These are phyloP conservation scores for Thaleichthys pacificus DNA, from an alignment of 2,797 vertebrate genomes.

Conservation along the genomic window DNA sequence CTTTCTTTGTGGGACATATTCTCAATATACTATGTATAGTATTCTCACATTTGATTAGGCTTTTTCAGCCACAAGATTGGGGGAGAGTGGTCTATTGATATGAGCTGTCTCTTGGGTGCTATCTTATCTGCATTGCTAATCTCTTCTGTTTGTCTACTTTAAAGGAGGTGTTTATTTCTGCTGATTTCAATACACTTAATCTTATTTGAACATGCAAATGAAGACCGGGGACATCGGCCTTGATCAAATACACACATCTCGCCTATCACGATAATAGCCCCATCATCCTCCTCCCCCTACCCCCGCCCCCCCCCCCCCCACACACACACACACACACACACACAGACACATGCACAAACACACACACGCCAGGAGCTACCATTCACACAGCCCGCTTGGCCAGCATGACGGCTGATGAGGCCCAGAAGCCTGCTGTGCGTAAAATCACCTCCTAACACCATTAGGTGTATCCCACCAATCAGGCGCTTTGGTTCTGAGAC, in stretches of 20 bases:
- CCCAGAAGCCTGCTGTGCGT: slow-evolving; percentile 60
- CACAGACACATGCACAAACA: not conserved
- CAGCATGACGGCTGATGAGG: slow-evolving; percentile 56
- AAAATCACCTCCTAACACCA: slow-evolving; percentile 62
- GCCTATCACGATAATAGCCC: slow-evolving; percentile 19
- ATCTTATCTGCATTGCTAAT: slow-evolving; percentile 60
- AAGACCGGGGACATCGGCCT: slow-evolving; percentile 41
- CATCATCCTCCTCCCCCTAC: slow-evolving; percentile 30
- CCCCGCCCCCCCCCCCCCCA: not conserved
- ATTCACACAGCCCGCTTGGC: slow-evolving; percentile 61
- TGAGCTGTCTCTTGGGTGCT: slow-evolving; percentile 24
- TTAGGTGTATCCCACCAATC: slow-evolving; percentile 47
- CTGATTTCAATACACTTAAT: slow-evolving; percentile 66
- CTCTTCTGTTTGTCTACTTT: slow-evolving; percentile 59
- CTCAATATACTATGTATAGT: too few species aligned
- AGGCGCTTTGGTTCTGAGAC: slow-evolving; percentile 9
- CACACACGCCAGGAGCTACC: slow-evolving; percentile 1
- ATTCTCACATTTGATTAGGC: too few species aligned
- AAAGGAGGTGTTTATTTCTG: slow-evolving; percentile 60
- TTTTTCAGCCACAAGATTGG: not conserved
- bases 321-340: not conserved
- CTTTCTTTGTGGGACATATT: too few species aligned
- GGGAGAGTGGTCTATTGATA: slow-evolving; percentile 18
- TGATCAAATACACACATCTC: slow-evolving; percentile 40
- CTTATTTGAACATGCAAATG: slow-evolving; percentile 72